phyloP scores from a whole-genome alignment of 2,888 invertebrate species.

The Ennomos fuscantarius region DNA sequence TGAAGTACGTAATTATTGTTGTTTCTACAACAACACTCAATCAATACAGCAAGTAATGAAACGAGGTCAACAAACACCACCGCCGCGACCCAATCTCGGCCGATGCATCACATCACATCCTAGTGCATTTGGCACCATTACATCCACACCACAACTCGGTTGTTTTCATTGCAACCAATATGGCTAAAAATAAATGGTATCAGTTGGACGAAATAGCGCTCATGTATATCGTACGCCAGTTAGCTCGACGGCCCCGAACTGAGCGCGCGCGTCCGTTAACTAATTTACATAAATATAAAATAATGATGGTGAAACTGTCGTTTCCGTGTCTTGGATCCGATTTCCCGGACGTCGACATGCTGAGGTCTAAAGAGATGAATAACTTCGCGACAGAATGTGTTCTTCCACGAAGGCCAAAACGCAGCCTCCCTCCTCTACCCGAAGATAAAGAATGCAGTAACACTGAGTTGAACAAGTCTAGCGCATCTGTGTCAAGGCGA shows the following conservation, averaged over 20 bases:
- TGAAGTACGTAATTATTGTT: no score
- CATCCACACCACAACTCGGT: conserved; percentile 21
- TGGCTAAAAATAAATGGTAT: conserved; percentile 59
- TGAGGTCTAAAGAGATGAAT: conserved; percentile 68
- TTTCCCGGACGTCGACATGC: conserved; percentile 72
- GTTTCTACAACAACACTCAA: neutral
- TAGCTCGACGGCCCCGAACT: conserved; percentile 47
- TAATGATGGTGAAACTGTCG: conserved; percentile 67
- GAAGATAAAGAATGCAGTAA: conserved; percentile 77
- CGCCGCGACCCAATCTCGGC: conserved; percentile 8
- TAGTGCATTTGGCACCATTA: conserved; percentile 29
- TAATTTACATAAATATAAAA: conserved; percentile 6
- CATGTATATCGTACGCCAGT: conserved; percentile 45
- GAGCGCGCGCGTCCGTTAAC: conserved; percentile 53
- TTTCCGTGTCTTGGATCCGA: conserved; percentile 57
- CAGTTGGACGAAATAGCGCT: conserved; percentile 17
- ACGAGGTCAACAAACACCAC: conserved; percentile 13
- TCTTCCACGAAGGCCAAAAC: conserved; percentile 66
- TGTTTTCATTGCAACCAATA: conserved; percentile 42
- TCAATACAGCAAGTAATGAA: conserved; percentile 11
- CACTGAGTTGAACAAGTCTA: conserved; percentile 63
- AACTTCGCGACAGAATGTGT: conserved; percentile 70
- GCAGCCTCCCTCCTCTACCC: conserved; percentile 68
- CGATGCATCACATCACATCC: conserved; percentile 21
- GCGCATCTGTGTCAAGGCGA: conserved; percentile 56